phyloP scores from a whole-genome alignment of 2,888 invertebrate species.

The Ochropleura leucogaster region DNA sequence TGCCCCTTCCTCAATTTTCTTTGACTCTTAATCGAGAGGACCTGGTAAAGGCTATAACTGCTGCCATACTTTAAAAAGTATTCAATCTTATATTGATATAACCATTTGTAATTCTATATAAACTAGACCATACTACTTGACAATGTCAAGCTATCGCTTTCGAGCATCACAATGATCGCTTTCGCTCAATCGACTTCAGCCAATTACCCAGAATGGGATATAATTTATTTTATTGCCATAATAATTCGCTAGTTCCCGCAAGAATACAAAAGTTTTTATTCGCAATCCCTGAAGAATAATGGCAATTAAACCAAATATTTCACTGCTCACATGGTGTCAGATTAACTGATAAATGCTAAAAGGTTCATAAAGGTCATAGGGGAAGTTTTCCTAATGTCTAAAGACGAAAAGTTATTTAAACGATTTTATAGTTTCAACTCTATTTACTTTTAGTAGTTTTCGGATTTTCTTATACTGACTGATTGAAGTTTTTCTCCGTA shows the following conservation, averaged over 20 bases:
- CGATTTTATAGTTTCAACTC: neutral
- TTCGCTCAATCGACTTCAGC: slow-evolving; percentile 28
- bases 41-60: slow-evolving; percentile 1
- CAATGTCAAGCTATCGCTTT: slow-evolving; percentile 12
- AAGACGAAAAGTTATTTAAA: neutral
- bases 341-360: neutral
- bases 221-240: slow-evolving; percentile 16
- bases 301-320: neutral
- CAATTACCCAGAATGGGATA: slow-evolving; percentile 11
- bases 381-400: neutral
- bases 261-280: neutral
- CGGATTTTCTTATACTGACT: neutral
- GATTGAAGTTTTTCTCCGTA: neutral
- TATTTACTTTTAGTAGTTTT: neutral
- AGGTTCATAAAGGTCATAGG: neutral
- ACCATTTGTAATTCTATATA: slow-evolving; percentile 22
- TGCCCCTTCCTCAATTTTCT: neutral
- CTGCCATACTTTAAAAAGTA: slow-evolving; percentile 2
- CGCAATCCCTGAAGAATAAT: neutral
- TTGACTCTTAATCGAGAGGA: neutral
- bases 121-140: slow-evolving; percentile 16
- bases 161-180: slow-evolving; percentile 24
- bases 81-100: neutral
- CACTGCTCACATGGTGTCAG: neutral
- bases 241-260: neutral